Base-by-base conservation (phyloP, 2,113 vertebrate species). In the Typhlomys cinereus region DNA sequence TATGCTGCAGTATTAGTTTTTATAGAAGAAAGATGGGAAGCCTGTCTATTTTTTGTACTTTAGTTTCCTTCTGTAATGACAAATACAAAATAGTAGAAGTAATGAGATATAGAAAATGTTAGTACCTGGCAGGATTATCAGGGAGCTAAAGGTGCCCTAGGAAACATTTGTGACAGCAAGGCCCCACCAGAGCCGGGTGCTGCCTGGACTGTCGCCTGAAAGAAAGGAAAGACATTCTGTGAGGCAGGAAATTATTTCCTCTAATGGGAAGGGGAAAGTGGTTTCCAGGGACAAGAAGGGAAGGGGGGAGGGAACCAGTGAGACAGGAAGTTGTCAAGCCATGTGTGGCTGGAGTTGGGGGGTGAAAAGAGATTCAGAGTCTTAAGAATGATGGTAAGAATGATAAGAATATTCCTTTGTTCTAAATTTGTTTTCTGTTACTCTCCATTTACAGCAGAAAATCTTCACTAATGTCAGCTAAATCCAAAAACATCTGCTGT, bases 11-110 rank as follows among this genome's bases (percentile, higher is more conserved):
- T 31, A 76, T 78, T 90, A 73, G 54, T 91, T 92, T 95, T 94
- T 82, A 69, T 25, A 11, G n/a, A 61, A 88, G 31, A 36, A 73
- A 85, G 44, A 85, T 44, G 34, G 78, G 57, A 94, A 62, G 25
- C 13, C 57, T 31, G 15, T 36, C 52, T 74, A 90, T 94, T 94
- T 78, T 54, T 82, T 93, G 76, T 67, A 71, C 78, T 62, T 93
- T 88, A 82, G 74, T 90, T 95, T 90, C 69, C 71, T 79, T 34
- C 44, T 41, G 23, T 95, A 89, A 75, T 86, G 91, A n/a, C 88
- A 95, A 91, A 91, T 48, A 66, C n/a, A 83, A 64, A 92, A 86
- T 93, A 90, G 46, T 67, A 88, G 62, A 94, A 29, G 57, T 64
- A 89, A 89, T 59, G 50, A 78, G 25, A n/a, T 89, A 13, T 71